Evolutionary conservation across 2,888 invertebrate species (phyloP).

Genomic region (Matsumyia berberina): DNA sequence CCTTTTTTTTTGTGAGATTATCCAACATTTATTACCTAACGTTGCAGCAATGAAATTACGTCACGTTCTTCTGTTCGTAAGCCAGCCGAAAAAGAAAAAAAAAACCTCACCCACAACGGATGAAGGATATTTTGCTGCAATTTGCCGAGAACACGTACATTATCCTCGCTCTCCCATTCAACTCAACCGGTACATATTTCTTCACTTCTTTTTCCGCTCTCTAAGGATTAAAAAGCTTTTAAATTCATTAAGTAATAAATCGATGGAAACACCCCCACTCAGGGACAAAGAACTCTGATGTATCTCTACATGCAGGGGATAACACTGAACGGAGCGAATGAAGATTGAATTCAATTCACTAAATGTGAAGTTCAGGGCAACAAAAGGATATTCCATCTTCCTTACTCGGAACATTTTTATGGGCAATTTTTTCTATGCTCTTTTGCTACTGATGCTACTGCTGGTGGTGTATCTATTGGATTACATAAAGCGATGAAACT

Average conservation of each 20-base stretch:
- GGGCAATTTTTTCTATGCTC: constrained; percentile 20
- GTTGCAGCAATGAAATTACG: constrained; percentile 68
- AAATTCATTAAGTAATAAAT: constrained; percentile 76
- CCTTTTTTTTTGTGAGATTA: constrained; percentile 56
- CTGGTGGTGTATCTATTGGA: constrained; percentile 29
- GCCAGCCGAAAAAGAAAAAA: constrained; percentile 25
- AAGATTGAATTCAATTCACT: constrained; percentile 48
- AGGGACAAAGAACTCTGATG: neutral
- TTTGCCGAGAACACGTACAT: constrained; percentile 42
- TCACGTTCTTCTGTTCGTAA: constrained; percentile 51
- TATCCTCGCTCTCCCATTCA: constrained; percentile 8
- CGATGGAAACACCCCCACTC: constrained; percentile 51
- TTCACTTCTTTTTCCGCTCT: constrained; percentile 33
- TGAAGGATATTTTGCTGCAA: constrained; percentile 34
- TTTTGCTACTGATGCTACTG: neutral
- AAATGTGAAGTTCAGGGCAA: constrained; percentile 40
- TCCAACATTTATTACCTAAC: constrained; percentile 64
- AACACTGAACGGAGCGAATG: neutral
- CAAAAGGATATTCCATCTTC: constrained; percentile 56
- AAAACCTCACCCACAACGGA: constrained; percentile 16
- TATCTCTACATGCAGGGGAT: neutral
- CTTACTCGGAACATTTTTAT: constrained; percentile 35
- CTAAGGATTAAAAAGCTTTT: constrained; percentile 75
- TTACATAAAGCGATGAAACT: constrained; percentile 46
- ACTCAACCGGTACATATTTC: constrained; percentile 48